Evolutionary conservation across 2,113 vertebrate species (phyloP).

Genomic region (Sturnira hondurensis): DNA sequence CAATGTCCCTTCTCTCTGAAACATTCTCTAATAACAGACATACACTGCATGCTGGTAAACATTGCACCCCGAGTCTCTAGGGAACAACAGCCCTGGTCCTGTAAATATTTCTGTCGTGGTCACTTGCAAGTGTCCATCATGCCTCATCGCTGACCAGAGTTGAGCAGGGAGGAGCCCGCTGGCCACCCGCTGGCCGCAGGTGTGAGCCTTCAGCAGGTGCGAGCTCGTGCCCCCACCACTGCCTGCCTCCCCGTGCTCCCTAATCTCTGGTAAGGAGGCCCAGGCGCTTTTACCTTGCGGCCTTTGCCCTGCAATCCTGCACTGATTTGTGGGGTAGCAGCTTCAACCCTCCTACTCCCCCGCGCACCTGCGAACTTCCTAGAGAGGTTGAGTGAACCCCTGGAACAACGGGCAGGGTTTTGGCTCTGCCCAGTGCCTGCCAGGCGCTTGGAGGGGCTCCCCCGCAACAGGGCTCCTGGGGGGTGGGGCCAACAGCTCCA

Average conservation of each 20-base stretch:
- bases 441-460: not conserved
- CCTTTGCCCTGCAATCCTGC: not conserved
- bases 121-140: fast-evolving
- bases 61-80: not conserved
- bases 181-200: too few species aligned
- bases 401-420: fast-evolving
- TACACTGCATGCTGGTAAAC: not conserved
- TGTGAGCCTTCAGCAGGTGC: not conserved
- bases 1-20: not conserved
- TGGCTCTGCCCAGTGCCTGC: not conserved
- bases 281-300: fast-evolving
- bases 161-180: fast-evolving
- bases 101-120: not conserved
- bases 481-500: too few species aligned
- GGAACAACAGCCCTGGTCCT: too few species aligned
- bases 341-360: too few species aligned
- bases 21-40: not conserved
- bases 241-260: fast-evolving
- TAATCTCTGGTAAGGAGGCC: fast-evolving
- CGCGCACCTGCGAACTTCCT: not conserved
- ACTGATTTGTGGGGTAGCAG: not conserved
- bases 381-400: not conserved
- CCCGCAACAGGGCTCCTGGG: too few species aligned
- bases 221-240: too few species aligned
- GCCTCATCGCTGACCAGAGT: not conserved